Percentiles rank a stretch among this genome's conserved stretches.
Conservation (phyloP, 2,113 vertebrate species). For the Mastomys natalensis region DNA sequence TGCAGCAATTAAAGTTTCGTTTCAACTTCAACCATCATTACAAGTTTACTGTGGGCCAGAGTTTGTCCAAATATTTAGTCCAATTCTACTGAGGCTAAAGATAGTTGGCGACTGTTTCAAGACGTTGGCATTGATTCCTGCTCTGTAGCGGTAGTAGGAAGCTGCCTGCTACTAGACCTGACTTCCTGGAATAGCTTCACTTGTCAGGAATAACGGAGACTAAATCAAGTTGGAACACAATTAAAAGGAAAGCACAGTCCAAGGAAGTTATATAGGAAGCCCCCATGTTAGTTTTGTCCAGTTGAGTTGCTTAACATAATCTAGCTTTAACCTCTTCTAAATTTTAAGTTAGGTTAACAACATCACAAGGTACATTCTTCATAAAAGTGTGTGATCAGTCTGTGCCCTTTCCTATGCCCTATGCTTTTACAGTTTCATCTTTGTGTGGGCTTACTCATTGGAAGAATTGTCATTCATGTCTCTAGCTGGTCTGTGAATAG, state of each 20-base stretch:
- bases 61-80: slow-evolving; percentile 64
- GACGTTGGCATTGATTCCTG: background rate
- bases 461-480: background rate
- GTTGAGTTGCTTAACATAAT: background rate
- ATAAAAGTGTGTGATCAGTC: background rate
- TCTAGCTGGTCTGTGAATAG: slow-evolving; percentile 29
- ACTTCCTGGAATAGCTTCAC: background rate
- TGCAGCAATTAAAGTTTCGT: slow-evolving; percentile 65
- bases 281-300: background rate
- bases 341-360: background rate
- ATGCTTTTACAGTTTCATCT: background rate
- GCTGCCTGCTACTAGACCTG: background rate
- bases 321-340: slow-evolving; percentile 18
- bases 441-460: background rate
- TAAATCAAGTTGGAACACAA: slow-evolving; percentile 8
- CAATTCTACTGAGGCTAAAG: background rate
- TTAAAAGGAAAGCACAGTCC: background rate
- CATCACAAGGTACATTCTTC: background rate
- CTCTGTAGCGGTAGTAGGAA: background rate
- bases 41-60: slow-evolving; percentile 59
- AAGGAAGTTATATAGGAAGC: background rate
- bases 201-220: background rate
- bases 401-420: background rate
- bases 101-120: background rate
- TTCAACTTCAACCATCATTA: slow-evolving; percentile 58